Evolutionary conservation across 2,113 vertebrate species (phyloP), one percentile per base, ranked within the genome.

Genomic region (Bufo bufo): DNA sequence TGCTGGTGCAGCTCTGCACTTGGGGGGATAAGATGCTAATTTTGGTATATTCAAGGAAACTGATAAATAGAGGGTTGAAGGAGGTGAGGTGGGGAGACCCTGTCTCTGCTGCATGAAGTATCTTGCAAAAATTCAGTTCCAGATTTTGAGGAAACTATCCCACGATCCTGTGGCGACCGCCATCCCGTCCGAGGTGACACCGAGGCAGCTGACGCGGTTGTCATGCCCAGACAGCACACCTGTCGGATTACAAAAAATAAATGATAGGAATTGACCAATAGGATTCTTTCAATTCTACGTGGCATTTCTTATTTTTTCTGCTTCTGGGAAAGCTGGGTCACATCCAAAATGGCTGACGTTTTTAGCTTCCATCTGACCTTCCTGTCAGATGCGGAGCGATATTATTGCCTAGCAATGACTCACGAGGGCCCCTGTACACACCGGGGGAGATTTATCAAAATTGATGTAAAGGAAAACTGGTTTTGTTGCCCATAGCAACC

Each of bases 61-160:
- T 8, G 16, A 50, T 61, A 58, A 58, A 45, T 17, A 6, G 69
- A 85, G 5, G 43, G 52, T 14, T 4, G 17, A 59, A 72, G 16
- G 72, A 47, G 71, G 69, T n/a, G 56, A 61, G 45, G 12, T 82
- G 20, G 63, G 52, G 58, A 23, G 33, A 3, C 50, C 33, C 23
- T 58, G 74, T 77, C 49, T 71, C 66, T 12, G 65, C 66, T 71
- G 65, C 65, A 54, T 43, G 23, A 33, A 14, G 50, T 56, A 58
- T 52, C 74, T 52, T 52, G 47, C 19, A 61, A 0, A 0, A 88
- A 89, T 84, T 95, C 94, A 99, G 93, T 99, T 99, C 98, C 98
- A 99, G 88, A 99, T 93, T 93, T 99, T 99, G 91, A 99, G 96
- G 94, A 99, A 99, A 94, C 97, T 99, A 92, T 99, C 98, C 98